Evolutionary conservation across 2,113 vertebrate genomes (phyloP).

Genomic region (Guaruba guarouba): DNA sequence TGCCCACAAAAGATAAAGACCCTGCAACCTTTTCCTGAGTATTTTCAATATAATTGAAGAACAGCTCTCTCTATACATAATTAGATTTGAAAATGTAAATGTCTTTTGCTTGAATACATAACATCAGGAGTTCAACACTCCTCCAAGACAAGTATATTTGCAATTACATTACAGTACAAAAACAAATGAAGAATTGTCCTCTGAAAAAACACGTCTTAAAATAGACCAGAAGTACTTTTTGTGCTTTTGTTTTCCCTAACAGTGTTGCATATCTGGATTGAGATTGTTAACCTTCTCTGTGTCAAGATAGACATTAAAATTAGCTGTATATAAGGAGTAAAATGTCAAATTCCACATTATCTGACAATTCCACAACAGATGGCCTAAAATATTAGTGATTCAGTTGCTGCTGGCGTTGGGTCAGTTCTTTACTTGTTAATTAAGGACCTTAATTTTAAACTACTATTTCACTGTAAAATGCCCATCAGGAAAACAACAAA

Average conservation of each 20-base stretch:
- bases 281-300: not conserved
- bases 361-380: constrained; percentile 48
- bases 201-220: constrained; percentile 27
- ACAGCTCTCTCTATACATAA: not conserved
- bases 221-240: not conserved
- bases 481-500: rapidly evolving
- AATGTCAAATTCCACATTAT: constrained; percentile 39
- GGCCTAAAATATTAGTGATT: constrained; percentile 47
- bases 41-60: not conserved
- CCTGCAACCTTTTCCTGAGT: not conserved
- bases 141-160: not conserved
- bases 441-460: constrained; percentile 43
- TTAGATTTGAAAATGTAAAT: constrained; percentile 12
- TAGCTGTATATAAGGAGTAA: constrained; percentile 5
- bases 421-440: constrained; percentile 56
- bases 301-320: constrained; percentile 19
- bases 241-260: constrained; percentile 2
- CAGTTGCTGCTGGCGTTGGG: constrained; percentile 34
- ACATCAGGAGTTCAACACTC: not conserved
- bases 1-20: not conserved
- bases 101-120: constrained; percentile 21
- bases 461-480: constrained; percentile 17
- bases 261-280: not conserved
- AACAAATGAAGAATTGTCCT: not conserved
- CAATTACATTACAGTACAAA: not conserved